phyloP scores from a whole-genome alignment of 2,113 vertebrate genomes.

The Elephantulus edwardii region DNA sequence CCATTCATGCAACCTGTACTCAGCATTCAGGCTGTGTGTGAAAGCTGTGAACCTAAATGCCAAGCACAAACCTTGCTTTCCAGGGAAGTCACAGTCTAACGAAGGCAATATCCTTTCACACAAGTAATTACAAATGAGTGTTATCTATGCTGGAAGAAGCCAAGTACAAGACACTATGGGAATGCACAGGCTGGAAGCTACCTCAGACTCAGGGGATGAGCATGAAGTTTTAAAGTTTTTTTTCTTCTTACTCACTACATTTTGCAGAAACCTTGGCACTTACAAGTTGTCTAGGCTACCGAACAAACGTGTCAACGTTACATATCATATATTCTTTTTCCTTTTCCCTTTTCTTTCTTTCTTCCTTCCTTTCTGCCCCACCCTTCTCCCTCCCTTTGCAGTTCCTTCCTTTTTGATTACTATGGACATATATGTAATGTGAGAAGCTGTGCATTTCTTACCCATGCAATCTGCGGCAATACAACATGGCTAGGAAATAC shows the following conservation, averaged over 20 bases:
- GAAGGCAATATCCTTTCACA: not conserved
- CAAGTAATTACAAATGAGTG: not conserved
- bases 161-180: not conserved
- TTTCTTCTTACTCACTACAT: not conserved
- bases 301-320: not conserved
- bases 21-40: not conserved
- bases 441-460: not conserved
- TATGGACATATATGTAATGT: not conserved
- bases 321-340: too few species aligned
- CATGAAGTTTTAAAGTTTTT: not conserved
- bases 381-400: not conserved
- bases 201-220: not conserved
- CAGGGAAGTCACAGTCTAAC: not conserved
- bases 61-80: not conserved
- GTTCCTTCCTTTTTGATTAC: not conserved
- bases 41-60: not conserved
- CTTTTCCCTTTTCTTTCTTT: too few species aligned
- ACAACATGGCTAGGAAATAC: not conserved
- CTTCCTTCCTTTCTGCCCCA: too few species aligned
- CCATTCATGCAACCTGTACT: not conserved
- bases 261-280: not conserved
- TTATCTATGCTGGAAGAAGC: not conserved
- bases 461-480: not conserved
- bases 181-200: too few species aligned
- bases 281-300: not conserved